Conservation (phyloP, 2,888 invertebrate genomes). For the Micoletzkya japonica region DNA sequence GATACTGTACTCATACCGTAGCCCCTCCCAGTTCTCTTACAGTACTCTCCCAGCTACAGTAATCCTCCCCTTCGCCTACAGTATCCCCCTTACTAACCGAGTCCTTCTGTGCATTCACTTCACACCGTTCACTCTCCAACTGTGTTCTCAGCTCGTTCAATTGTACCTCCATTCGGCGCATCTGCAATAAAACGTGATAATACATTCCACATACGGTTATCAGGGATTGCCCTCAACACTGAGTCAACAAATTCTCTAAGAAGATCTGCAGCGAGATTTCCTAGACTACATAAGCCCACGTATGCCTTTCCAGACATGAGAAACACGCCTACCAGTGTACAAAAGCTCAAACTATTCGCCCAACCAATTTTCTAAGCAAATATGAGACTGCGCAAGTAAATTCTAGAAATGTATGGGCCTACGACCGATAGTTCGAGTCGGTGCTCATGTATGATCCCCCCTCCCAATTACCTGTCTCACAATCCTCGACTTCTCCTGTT, state of each 20-base stretch:
- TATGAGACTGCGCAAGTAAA: neutral
- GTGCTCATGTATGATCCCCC: neutral
- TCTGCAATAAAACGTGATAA: conserved; percentile 29
- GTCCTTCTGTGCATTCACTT: conserved; percentile 31
- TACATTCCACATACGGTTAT: neutral
- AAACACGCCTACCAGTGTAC: neutral
- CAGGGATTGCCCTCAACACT: too few relatives aligned
- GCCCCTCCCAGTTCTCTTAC: neutral
- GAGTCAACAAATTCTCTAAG: too few relatives aligned
- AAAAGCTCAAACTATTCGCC: neutral
- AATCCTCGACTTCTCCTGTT: conserved; percentile 32
- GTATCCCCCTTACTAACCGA: neutral
- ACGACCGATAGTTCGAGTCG: neutral
- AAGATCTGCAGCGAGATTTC: too few relatives aligned
- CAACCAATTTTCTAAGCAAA: neutral
- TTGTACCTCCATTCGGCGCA: conserved; percentile 29
- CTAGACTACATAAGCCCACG: too few relatives aligned
- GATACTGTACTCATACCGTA: neutral
- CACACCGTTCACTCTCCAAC: conserved; percentile 26
- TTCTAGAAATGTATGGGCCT: neutral
- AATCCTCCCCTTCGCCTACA: neutral
- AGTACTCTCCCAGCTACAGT: neutral
- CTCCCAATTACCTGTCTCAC: conserved; percentile 31
- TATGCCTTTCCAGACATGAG: too few relatives aligned
- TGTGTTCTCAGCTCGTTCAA: conserved; percentile 29